These are phyloP conservation scores for Apocheima hispidaria DNA, from an alignment of 2,888 invertebrate genomes.

Conservation along the genomic window DNA sequence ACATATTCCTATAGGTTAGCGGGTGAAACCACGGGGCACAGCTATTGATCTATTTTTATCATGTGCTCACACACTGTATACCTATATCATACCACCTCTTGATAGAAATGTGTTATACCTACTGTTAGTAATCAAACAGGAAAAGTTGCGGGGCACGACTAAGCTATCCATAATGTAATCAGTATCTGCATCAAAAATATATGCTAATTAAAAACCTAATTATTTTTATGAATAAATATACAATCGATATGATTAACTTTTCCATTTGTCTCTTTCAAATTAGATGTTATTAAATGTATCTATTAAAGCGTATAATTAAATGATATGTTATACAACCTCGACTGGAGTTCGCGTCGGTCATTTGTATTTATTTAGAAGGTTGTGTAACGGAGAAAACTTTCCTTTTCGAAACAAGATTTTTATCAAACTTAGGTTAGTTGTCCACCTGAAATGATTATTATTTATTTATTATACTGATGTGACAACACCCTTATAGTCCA, in stretches of 20 bases:
- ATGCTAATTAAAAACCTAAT: slow-evolving; percentile 47
- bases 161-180: slow-evolving; percentile 12
- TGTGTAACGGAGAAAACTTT: slow-evolving; percentile 17
- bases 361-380: slow-evolving; percentile 31
- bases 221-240: slow-evolving; percentile 45
- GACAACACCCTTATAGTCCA: no score
- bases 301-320: slow-evolving; percentile 54
- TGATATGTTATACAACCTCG: slow-evolving; percentile 52
- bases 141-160: neutral
- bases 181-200: slow-evolving; percentile 26
- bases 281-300: slow-evolving; percentile 50
- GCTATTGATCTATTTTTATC: no score
- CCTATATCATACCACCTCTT: no score
- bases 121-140: no score
- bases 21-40: no score
- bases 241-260: slow-evolving; percentile 50
- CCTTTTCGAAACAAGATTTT: slow-evolving; percentile 1
- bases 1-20: no score
- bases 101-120: no score
- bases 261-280: slow-evolving; percentile 59
- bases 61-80: no score
- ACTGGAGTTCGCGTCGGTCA: slow-evolving; percentile 41
- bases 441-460: no score
- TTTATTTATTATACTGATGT: no score
- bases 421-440: neutral